Evolutionary conservation across 2,888 invertebrate species (phyloP), one percentile per base, ranked within the genome.

Genomic region (Pollenia amentaria): DNA sequence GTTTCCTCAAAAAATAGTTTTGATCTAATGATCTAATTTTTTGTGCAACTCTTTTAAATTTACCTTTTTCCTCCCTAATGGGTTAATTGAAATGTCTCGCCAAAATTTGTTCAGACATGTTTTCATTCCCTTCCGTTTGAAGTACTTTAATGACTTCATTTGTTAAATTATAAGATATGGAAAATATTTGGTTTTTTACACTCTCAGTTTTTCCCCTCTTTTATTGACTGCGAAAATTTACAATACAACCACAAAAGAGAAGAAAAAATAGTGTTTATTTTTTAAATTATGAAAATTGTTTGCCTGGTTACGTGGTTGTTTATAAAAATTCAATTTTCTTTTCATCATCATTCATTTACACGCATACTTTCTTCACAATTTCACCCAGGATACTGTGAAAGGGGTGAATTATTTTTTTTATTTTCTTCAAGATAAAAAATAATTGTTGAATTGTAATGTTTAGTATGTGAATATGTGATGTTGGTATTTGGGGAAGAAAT

Each of bases 291-390:
- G 46, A 80, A 75, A 82, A 76, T 51, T 82, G 29, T 44, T 69
- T 72, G 55, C 42, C 55, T 57, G 46, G 29, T 79, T 70, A 60
- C 79, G 44, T 76, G 75, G 60, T 60, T 79, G 76, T 77, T 81
- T 77, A 87, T 84, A 77, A 87, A 87, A 84, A 84, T 84, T 87
- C 84, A 84, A 87, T 87, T 87, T 87, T 84, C 72, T 65, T 86
- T 83, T 87, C 65, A 79, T 75, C 65, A 79, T 75, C 55, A 79
- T 76, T 64, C 55, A 65, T 55, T 64, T 21, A 38, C 10, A 21
- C 42, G 18, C 2, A 51, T 57, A 57, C 44, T 21, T 29, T 11
- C 38, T 53, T 10, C 11, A 7, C n/a, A 1, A 12, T 57, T 46
- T 40, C 70, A 18, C 11, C 38, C 53, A 16, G 16, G 29, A 75